These are phyloP conservation scores for Drosophila nigromelanica DNA, from an alignment of 1,140 invertebrate genomes.

Conservation along the genomic window DNA sequence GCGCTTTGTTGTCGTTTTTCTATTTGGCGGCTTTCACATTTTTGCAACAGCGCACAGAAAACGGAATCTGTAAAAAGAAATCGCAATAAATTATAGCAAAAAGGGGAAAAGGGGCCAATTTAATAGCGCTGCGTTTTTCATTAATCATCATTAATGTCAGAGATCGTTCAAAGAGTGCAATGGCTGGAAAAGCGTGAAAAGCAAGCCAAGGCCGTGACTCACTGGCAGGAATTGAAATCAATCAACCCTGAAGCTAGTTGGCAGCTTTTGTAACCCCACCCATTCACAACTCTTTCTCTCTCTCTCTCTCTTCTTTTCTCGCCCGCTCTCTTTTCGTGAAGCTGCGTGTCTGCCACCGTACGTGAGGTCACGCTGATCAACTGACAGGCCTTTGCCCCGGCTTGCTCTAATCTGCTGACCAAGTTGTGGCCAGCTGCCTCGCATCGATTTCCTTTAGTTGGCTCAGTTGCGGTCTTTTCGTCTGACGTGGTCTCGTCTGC, in stretches of 20 bases:
- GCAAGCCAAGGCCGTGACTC: slow-evolving; percentile 64
- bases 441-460: slow-evolving; percentile 61
- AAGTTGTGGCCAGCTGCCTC: slow-evolving; percentile 70
- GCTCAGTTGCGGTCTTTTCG: slow-evolving; percentile 36
- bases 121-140: slow-evolving; percentile 69
- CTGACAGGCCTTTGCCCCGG: slow-evolving; percentile 11
- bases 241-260: slow-evolving; percentile 57
- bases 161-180: slow-evolving; percentile 48
- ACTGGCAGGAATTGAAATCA: slow-evolving; percentile 51
- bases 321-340: background rate
- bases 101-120: slow-evolving; percentile 41
- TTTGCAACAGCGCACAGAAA: slow-evolving; percentile 31
- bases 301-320: background rate
- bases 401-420: slow-evolving; percentile 77
- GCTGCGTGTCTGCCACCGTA: slow-evolving; percentile 45
- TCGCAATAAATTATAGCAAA: slow-evolving; percentile 72
- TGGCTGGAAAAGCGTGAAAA: slow-evolving; percentile 78
- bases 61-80: slow-evolving; percentile 49
- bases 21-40: slow-evolving; percentile 58
- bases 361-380: slow-evolving; percentile 64
- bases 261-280: slow-evolving; percentile 1
- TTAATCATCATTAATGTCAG: slow-evolving; percentile 81
- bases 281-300: background rate
- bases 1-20: slow-evolving; percentile 37
- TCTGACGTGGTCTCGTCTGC: slow-evolving; percentile 1